phyloP scores from a whole-genome alignment of 1,140 invertebrate species.

The Diorhabda carinulata region DNA sequence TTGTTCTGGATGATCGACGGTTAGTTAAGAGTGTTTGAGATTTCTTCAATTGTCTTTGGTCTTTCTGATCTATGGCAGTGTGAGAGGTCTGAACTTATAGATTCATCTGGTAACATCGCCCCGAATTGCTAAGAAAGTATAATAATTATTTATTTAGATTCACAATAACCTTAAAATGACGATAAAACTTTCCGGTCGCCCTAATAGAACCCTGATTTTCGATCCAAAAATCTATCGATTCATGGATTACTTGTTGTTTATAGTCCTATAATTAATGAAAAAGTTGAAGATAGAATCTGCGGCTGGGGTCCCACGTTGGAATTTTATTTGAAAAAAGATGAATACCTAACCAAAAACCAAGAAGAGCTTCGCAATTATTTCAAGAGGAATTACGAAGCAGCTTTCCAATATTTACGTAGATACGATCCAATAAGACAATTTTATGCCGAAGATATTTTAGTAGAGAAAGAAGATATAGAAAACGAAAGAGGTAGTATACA shows the following conservation, averaged over 20 bases:
- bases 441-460: constrained; percentile 67
- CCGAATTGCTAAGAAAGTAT: too few relatives aligned
- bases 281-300: constrained; percentile 63
- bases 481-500: constrained; percentile 36
- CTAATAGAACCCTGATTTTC: too few relatives aligned
- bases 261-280: constrained; percentile 71
- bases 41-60: too few relatives aligned
- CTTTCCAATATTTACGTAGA: constrained; percentile 60
- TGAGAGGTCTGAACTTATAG: too few relatives aligned
- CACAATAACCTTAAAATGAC: too few relatives aligned
- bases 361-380: constrained; percentile 54
- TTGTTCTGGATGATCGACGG: too few relatives aligned
- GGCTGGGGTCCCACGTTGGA: constrained; percentile 61
- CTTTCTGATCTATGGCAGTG: too few relatives aligned
- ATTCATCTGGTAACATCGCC: too few relatives aligned
- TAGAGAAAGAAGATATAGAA: constrained; percentile 51
- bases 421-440: constrained; percentile 64
- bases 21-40: too few relatives aligned
- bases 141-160: too few relatives aligned
- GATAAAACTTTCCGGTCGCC: too few relatives aligned
- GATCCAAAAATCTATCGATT: too few relatives aligned
- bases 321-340: constrained; percentile 63
- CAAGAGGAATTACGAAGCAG: constrained; percentile 57
- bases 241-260: constrained; percentile 40
- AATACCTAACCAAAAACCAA: constrained; percentile 54